Percentiles rank a stretch among this genome's conserved stretches.
Evolutionary conservation across 2,888 invertebrate genomes (phyloP).

Genomic region (Esperia sulphurella): DNA sequence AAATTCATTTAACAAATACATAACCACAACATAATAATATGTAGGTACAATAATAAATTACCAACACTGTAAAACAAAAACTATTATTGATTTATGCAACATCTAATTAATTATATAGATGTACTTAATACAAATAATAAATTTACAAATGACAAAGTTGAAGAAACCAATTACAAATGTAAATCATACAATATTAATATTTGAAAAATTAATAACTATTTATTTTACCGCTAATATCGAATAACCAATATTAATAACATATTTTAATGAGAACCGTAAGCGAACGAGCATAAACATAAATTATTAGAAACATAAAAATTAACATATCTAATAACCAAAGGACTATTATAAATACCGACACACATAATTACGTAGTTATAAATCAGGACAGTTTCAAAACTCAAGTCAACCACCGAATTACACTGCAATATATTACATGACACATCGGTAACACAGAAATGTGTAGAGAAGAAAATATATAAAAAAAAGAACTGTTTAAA

Average conservation of each 20-base stretch:
- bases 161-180: too few relatives aligned
- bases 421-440: conserved; percentile 27
- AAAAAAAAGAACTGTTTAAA: not conserved
- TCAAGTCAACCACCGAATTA: conserved; percentile 45
- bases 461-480: conserved; percentile 20
- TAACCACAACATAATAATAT: too few relatives aligned
- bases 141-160: too few relatives aligned
- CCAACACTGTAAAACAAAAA: too few relatives aligned
- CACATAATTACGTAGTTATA: conserved; percentile 25
- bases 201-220: conserved; percentile 1
- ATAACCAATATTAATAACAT: conserved; percentile 11
- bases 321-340: conserved; percentile 27
- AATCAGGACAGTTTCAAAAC: conserved; percentile 39
- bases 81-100: too few relatives aligned
- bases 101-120: too few relatives aligned
- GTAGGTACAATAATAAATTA: too few relatives aligned
- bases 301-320: conserved; percentile 28
- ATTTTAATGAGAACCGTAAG: conserved; percentile 15
- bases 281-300: conserved; percentile 23
- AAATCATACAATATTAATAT: not conserved
- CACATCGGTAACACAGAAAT: conserved; percentile 9
- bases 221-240: not conserved
- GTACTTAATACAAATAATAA: too few relatives aligned
- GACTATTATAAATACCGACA: not conserved
- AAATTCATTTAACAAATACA: too few relatives aligned